Evolutionary conservation across 2,888 invertebrate genomes (phyloP).

Genomic region (Tipula unca): DNA sequence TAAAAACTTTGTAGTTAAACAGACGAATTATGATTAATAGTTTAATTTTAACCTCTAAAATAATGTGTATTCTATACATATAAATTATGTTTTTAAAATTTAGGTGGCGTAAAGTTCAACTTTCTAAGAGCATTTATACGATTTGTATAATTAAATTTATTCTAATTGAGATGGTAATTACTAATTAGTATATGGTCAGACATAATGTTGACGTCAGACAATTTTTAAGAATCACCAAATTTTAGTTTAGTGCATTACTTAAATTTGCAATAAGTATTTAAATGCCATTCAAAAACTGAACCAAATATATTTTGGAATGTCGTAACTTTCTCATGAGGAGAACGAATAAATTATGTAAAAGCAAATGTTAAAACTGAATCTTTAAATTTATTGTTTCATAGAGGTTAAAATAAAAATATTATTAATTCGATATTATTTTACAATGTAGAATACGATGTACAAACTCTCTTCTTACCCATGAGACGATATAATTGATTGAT

Average conservation of each 20-base stretch:
- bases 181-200: no score
- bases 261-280: not conserved
- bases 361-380: no score
- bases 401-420: not conserved
- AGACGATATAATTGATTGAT: not conserved
- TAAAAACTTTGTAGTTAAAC: not conserved
- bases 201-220: no score
- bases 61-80: no score
- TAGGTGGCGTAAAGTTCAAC: not conserved
- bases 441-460: no score
- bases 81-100: no score
- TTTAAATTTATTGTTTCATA: not conserved
- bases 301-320: not conserved
- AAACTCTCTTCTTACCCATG: not conserved
- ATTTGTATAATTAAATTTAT: not conserved
- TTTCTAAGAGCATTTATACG: not conserved
- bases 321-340: not conserved
- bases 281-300: not conserved
- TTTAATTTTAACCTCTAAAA: not conserved
- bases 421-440: not conserved
- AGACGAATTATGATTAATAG: not conserved
- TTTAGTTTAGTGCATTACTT: no score
- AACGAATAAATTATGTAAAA: not conserved
- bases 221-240: no score
- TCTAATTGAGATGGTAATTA: no score